Percentiles rank a stretch among this genome's conserved stretches.
These are phyloP conservation scores for Salvelinus sp. DNA, from an alignment of 2,113 vertebrate species.

Conservation along the genomic window DNA sequence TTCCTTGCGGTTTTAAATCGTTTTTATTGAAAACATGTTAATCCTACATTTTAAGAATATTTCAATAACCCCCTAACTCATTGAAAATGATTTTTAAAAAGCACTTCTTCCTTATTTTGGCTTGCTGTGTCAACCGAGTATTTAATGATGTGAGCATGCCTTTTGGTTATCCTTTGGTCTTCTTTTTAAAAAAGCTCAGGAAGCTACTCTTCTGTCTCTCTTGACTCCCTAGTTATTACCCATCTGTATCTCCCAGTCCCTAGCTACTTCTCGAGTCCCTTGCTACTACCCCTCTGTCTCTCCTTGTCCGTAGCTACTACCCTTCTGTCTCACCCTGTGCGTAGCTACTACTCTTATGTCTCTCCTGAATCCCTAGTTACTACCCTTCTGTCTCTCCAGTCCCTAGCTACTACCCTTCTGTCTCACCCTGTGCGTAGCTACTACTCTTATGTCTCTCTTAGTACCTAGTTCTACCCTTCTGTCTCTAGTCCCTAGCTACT, in stretches of 20 bases:
- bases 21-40: background rate
- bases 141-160: slow-evolving; percentile 78
- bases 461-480: background rate
- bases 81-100: slow-evolving; percentile 39
- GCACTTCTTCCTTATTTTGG: slow-evolving; percentile 65
- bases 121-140: slow-evolving; percentile 85
- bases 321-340: background rate
- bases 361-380: slow-evolving; percentile 64
- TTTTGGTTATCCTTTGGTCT: slow-evolving; percentile 47
- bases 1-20: slow-evolving; percentile 31
- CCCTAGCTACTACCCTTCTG: slow-evolving; percentile 52
- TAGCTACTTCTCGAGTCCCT: background rate
- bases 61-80: slow-evolving; percentile 10
- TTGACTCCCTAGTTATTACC: slow-evolving; percentile 1
- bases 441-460: too few relatives aligned
- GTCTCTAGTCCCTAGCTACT: slow-evolving; percentile 44
- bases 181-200: slow-evolving; percentile 25
- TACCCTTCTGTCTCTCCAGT: slow-evolving; percentile 70
- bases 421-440: too few relatives aligned
- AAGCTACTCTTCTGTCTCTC: background rate
- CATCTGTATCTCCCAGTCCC: too few relatives aligned
- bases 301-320: slow-evolving; percentile 15
- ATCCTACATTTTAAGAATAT: slow-evolving; percentile 16
- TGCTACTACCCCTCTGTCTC: background rate
- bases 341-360: background rate